A percentile compares a stretch with the other conserved stretches of the same genome.
Conservation (phyloP, 2,888 invertebrate species). For the Melanotus villosus region DNA sequence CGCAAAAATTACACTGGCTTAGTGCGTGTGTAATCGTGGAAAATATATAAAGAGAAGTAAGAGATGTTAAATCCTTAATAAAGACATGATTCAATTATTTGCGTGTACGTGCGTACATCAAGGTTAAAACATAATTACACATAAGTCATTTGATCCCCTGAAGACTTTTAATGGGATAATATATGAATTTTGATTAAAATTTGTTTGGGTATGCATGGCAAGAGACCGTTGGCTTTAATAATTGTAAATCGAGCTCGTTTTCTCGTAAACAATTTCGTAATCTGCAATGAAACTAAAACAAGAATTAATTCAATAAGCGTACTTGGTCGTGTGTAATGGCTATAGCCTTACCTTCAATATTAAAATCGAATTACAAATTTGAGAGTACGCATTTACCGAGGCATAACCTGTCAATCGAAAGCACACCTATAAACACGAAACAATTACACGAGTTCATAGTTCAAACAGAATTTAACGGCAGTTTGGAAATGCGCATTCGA, state of each 20-base stretch:
- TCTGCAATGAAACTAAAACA: conserved; percentile 30
- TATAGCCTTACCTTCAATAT: conserved; percentile 13
- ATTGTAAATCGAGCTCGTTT: conserved; percentile 3
- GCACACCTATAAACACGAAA: conserved; percentile 33
- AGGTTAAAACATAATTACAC: too few species aligned
- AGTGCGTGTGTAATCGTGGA: too few species aligned
- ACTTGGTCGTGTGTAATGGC: conserved; percentile 1
- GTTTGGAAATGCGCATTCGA: conserved; percentile 26
- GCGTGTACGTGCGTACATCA: too few species aligned
- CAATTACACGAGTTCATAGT: conserved; percentile 40
- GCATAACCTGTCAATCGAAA: conserved; percentile 37
- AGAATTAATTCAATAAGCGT: conserved; percentile 23
- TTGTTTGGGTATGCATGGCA: too few species aligned
- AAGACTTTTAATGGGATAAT: too few species aligned
- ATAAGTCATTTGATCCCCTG: too few species aligned
- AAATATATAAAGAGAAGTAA: too few species aligned
- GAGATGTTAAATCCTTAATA: too few species aligned
- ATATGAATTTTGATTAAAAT: too few species aligned
- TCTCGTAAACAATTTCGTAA: conserved; percentile 23
- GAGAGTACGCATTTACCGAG: conserved; percentile 23
- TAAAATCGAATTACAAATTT: conserved; percentile 37
- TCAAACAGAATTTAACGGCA: conserved; percentile 27
- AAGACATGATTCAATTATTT: too few species aligned
- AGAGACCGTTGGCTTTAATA: too few species aligned
- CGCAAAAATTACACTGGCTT: too few species aligned